These are phyloP conservation scores for Ladona fulva DNA, from an alignment of 1,140 invertebrate genomes.

Conservation along the genomic window DNA sequence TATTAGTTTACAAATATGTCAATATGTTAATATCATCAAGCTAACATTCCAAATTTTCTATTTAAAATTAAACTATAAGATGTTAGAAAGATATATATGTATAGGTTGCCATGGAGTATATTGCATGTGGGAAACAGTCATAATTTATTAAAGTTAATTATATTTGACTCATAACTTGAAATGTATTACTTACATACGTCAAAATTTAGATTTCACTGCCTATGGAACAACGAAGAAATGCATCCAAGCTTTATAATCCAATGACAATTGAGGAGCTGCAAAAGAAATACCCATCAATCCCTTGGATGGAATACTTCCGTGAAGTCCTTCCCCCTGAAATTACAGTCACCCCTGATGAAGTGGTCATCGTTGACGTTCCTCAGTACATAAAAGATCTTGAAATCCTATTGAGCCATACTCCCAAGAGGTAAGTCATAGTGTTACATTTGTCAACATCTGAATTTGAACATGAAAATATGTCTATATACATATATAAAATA, in stretches of 20 bases:
- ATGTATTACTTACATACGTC: background rate
- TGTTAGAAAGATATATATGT: too few relatives aligned
- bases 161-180: background rate
- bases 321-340: conserved; percentile 52
- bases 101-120: background rate
- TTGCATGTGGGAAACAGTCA: conserved; percentile 1
- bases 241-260: conserved; percentile 82
- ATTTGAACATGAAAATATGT: too few relatives aligned
- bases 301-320: conserved; percentile 76
- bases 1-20: too few relatives aligned
- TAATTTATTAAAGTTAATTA: background rate
- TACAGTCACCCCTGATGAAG: conserved; percentile 55
- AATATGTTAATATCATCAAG: too few relatives aligned
- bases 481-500: too few relatives aligned
- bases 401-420: conserved; percentile 41
- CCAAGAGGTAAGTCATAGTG: conserved; percentile 40
- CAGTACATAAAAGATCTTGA: conserved; percentile 62
- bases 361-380: conserved; percentile 72
- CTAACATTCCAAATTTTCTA: too few relatives aligned
- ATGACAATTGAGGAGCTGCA: conserved; percentile 71
- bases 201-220: conserved; percentile 69
- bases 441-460: too few relatives aligned
- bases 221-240: conserved; percentile 82
- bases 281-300: conserved; percentile 59
- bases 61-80: too few relatives aligned